Evolutionary conservation across 2,888 invertebrate genomes (phyloP).

Genomic region (Rutpela maculata): DNA sequence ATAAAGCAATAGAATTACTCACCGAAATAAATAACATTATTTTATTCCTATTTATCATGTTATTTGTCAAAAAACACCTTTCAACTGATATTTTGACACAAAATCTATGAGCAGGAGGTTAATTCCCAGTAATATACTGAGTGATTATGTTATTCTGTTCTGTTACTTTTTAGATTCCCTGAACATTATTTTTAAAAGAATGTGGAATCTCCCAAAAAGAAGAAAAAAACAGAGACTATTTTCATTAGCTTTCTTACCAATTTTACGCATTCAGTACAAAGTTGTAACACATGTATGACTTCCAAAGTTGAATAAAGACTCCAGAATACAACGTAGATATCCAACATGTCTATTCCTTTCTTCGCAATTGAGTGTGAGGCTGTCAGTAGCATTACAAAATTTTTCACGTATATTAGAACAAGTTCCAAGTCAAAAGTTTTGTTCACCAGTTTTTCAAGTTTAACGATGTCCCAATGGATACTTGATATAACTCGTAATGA

Average conservation of each 20-base stretch:
- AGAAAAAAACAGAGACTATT: neutral
- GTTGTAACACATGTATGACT: constrained; percentile 16
- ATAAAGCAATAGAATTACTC: neutral
- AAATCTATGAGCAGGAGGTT: no score
- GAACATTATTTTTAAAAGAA: no score
- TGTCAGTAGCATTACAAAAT: constrained; percentile 24
- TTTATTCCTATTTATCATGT: neutral
- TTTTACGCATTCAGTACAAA: constrained; percentile 23
- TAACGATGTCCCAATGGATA: constrained; percentile 34
- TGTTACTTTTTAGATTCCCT: no score
- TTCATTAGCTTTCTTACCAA: constrained; percentile 9
- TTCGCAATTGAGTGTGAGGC: constrained; percentile 19
- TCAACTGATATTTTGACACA: no score
- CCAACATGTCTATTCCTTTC: constrained; percentile 19
- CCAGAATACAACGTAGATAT: constrained; percentile 35
- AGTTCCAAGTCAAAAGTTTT: constrained; percentile 22
- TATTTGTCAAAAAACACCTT: no score
- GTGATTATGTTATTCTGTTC: no score
- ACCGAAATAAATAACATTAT: neutral
- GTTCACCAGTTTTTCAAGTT: constrained; percentile 34
- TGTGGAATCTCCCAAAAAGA: no score
- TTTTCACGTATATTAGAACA: constrained; percentile 19
- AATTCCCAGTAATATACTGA: no score
- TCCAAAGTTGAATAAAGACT: constrained; percentile 16
- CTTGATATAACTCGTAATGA: constrained; percentile 29